These are phyloP conservation scores for Formica aserva DNA, from an alignment of 2,888 invertebrate species.

Conservation along the genomic window DNA sequence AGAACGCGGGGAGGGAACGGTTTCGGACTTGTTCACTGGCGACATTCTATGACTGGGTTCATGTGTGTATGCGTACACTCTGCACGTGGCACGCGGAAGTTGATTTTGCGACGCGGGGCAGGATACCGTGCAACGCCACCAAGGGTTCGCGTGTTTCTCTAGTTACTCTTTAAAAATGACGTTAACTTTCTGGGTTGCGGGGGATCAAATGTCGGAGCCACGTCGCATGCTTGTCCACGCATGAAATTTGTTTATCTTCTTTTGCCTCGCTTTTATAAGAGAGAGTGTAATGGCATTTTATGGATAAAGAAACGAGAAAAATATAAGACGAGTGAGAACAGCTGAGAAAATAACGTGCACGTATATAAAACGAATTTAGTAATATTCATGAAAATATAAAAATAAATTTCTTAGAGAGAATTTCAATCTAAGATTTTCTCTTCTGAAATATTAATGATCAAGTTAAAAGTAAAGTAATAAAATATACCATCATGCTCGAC, in stretches of 20 bases:
- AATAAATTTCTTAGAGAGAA: background rate
- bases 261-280: background rate
- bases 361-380: background rate
- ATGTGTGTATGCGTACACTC: conserved; percentile 13
- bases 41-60: conserved; percentile 46
- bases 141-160: conserved; percentile 22
- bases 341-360: background rate
- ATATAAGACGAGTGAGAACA: background rate
- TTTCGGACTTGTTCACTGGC: conserved; percentile 45
- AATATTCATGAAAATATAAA: background rate
- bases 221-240: conserved; percentile 30
- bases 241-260: conserved; percentile 27
- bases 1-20: conserved; percentile 41
- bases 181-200: conserved; percentile 25
- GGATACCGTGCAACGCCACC: conserved; percentile 2
- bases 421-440: conserved; percentile 8
- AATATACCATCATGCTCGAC: background rate
- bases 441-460: background rate
- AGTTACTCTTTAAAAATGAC: conserved; percentile 33
- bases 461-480: background rate
- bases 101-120: conserved; percentile 37
- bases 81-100: conserved; percentile 48
- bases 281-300: background rate
- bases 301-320: background rate
- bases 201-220: conserved; percentile 31